Evolutionary conservation across 2,797 vertebrate species (phyloP).

Genomic region (Ctenosaura bakeri): DNA sequence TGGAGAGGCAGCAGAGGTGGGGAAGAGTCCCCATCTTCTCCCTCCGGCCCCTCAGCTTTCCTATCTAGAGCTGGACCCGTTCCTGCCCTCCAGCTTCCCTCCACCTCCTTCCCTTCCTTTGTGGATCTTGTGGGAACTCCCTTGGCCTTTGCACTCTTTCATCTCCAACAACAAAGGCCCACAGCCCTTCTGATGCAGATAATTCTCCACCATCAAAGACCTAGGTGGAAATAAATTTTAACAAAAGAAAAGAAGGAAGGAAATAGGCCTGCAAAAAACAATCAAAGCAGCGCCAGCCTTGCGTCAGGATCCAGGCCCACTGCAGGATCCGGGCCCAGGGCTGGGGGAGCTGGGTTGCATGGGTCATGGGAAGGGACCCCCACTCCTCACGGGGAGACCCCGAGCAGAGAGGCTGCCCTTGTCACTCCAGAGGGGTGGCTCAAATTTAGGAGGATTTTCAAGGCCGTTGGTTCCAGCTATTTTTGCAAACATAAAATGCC

Average conservation of each 20-base stretch:
- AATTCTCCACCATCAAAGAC: conserved; percentile 8
- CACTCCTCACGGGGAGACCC: not conserved
- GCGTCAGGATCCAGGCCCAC: accelerated
- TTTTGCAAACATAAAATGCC: conserved; percentile 59
- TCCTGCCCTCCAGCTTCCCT: not conserved
- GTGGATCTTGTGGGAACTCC: accelerated
- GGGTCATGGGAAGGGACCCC: accelerated
- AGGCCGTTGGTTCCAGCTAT: conserved; percentile 50
- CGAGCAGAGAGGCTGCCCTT: not conserved
- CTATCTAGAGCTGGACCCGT: too few species aligned
- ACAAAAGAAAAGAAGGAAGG: not conserved
- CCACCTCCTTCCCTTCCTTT: not conserved
- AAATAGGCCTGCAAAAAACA: not conserved
- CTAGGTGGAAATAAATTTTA: not conserved
- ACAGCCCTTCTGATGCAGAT: not conserved
- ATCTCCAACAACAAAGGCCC: not conserved
- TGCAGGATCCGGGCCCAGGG: too few species aligned
- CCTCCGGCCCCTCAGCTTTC: too few species aligned
- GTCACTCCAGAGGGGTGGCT: not conserved
- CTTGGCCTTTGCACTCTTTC: not conserved
- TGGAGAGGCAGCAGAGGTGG: too few species aligned
- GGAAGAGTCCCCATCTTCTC: too few species aligned
- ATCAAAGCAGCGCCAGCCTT: not conserved
- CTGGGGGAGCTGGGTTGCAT: not conserved
- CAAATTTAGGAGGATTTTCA: conserved; percentile 53